Evolutionary conservation across 2,888 invertebrate genomes (phyloP), one percentile per base, ranked within the genome.

Genomic region (Odontocerum albicorne): DNA sequence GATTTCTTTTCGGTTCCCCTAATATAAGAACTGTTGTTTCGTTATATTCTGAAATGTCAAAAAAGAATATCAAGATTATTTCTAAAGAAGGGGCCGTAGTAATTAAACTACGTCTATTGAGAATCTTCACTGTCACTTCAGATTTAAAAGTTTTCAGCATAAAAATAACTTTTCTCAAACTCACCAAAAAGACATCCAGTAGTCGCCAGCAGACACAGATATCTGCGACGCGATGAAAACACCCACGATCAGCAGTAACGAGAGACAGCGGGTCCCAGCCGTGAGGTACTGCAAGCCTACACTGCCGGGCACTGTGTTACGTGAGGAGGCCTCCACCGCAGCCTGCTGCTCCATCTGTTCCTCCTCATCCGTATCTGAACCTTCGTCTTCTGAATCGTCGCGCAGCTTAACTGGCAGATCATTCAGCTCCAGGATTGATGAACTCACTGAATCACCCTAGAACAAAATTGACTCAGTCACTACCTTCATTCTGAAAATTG

Each of bases 181-280:
- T 73, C 66, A 85, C 86, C 86, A 87, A 66, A 77, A 84, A 59
- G 85, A 82, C 49, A 89, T 76, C 79, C 84, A 90, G 65, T 80
- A 87, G 67, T 90, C 90, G 0, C 82, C 82, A 1, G 77, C 70
- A 55, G 84, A 87, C 1, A 81, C 85, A n/a, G 79, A 66, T 0
- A 70, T 65, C 62, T 87, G 85, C 1, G 86, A 77, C 10, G 81
- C 10, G 1, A 85, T 6, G 62, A 81, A 83, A 4, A 79, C 64
- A 1, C 75, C 55, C 1, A 79, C 59, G 39, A 84, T 64, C 0
- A 74, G 61, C 2, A 72, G 58, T 2, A 80, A 68, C 3, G 72
- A 63, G 31, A 70, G 72, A 31, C 71, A 68, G 62, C 74, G 77
- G 1, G 80, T 79, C 6, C 84, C 84, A 1, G 79, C 72, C 62